Percentiles rank a stretch among this genome's conserved stretches.
Evolutionary conservation across 2,888 invertebrate genomes (phyloP).

Genomic region (Bellardia pandia): DNA sequence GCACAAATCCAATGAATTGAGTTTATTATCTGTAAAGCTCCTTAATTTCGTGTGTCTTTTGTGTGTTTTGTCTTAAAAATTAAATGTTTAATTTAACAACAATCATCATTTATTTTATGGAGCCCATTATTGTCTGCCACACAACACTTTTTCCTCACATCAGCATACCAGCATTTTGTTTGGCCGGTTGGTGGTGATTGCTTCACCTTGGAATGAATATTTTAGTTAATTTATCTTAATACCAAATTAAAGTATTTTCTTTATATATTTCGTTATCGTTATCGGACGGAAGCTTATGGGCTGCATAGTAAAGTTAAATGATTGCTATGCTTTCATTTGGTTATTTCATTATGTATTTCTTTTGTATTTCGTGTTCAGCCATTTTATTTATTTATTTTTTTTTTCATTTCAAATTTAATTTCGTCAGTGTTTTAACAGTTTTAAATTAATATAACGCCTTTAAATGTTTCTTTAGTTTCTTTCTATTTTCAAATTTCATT

Average conservation of each 20-base stretch:
- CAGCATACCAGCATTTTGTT: neutral
- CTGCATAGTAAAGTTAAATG: neutral
- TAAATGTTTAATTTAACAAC: constrained; percentile 47
- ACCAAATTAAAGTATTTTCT: constrained; percentile 34
- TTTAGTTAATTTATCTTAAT: constrained; percentile 63
- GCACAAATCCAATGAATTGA: neutral
- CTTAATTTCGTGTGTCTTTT: neutral
- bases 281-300: constrained; percentile 6
- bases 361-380: neutral
- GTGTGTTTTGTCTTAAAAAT: neutral
- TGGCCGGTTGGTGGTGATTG: neutral
- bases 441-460: constrained; percentile 49
- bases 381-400: constrained; percentile 10
- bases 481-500: neutral
- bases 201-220: constrained; percentile 38
- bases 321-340: neutral
- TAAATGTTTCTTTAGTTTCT: constrained; percentile 11
- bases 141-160: neutral
- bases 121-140: constrained; percentile 10
- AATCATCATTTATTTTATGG: constrained; percentile 56
- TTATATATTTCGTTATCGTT: constrained; percentile 5
- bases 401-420: constrained; percentile 30
- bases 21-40: constrained; percentile 20
- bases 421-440: constrained; percentile 37
- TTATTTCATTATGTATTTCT: neutral